Conservation (phyloP, 1,140 invertebrate genomes). For the Drosophila neocordata region DNA sequence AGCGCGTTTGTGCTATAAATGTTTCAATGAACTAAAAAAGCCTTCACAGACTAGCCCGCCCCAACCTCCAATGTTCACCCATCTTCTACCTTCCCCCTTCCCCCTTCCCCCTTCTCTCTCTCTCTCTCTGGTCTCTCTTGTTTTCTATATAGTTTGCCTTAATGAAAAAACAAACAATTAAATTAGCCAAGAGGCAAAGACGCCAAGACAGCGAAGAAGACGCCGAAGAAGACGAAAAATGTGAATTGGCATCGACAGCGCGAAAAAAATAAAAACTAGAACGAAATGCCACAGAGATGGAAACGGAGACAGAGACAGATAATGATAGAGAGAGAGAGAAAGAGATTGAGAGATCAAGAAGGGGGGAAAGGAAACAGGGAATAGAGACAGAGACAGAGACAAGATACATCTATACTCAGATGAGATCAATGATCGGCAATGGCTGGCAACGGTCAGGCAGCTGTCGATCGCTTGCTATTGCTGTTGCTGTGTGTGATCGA, state of each 20-base stretch:
- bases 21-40: constrained; percentile 74
- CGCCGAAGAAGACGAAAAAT: constrained; percentile 47
- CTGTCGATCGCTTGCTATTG: constrained; percentile 53
- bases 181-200: constrained; percentile 73
- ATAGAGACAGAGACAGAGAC: constrained; percentile 24
- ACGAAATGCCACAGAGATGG: constrained; percentile 67
- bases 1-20: constrained; percentile 68
- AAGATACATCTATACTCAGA: constrained; percentile 35
- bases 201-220: constrained; percentile 32
- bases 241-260: constrained; percentile 56
- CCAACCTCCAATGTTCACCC: not conserved
- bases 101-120: constrained; percentile 24
- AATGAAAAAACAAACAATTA: constrained; percentile 79
- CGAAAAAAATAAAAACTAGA: constrained; percentile 57
- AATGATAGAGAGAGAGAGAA: constrained; percentile 13
- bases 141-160: constrained; percentile 42
- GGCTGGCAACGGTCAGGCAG: constrained; percentile 19
- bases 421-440: constrained; percentile 69
- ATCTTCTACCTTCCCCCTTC: constrained; percentile 4
- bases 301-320: constrained; percentile 38
- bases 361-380: not conserved
- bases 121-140: too few species aligned
- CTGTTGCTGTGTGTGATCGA: constrained; percentile 62
- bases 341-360: not conserved
- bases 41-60: constrained; percentile 33